These are phyloP conservation scores for Melanotaenia boesemani DNA, from an alignment of 2,797 vertebrate species.

Conservation along the genomic window DNA sequence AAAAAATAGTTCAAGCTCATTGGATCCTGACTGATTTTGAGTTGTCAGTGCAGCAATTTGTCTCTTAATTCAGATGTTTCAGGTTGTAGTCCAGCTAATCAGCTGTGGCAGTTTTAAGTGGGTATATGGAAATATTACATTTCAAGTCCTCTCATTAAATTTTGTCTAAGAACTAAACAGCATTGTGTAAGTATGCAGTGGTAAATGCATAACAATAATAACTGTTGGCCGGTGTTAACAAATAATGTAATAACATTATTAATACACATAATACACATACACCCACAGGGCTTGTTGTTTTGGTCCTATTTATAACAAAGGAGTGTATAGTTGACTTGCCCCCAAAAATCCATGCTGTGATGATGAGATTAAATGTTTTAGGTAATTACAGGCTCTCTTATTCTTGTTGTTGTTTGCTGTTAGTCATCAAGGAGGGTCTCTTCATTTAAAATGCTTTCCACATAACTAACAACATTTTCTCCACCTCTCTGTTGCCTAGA, in stretches of 20 bases:
- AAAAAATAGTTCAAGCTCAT: not conserved
- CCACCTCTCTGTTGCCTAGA: constrained; percentile 79
- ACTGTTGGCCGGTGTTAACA: not conserved
- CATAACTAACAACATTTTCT: constrained; percentile 22
- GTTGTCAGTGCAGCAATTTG: too few relatives aligned
- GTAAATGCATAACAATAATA: not conserved
- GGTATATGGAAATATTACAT: not conserved
- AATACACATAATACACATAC: not conserved
- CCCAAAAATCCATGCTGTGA: constrained; percentile 12
- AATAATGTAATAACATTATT: not conserved
- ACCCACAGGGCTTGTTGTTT: constrained; percentile 15
- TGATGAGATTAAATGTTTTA: constrained; percentile 35
- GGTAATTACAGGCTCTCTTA: constrained; percentile 30
- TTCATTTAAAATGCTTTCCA: constrained; percentile 7
- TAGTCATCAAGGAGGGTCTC: constrained; percentile 16
- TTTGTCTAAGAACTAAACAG: not conserved
- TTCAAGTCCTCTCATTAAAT: not conserved
- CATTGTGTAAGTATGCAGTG: not conserved
- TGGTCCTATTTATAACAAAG: constrained; percentile 23
- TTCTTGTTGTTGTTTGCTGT: constrained; percentile 1
- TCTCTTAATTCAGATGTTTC: too few relatives aligned
- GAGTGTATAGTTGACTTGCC: constrained; percentile 12
- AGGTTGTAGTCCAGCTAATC: not conserved
- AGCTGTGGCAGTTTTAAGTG: not conserved
- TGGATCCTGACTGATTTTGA: not conserved